These are phyloP conservation scores for Diarsia dahlii DNA, from an alignment of 2,888 invertebrate genomes.

Conservation along the genomic window DNA sequence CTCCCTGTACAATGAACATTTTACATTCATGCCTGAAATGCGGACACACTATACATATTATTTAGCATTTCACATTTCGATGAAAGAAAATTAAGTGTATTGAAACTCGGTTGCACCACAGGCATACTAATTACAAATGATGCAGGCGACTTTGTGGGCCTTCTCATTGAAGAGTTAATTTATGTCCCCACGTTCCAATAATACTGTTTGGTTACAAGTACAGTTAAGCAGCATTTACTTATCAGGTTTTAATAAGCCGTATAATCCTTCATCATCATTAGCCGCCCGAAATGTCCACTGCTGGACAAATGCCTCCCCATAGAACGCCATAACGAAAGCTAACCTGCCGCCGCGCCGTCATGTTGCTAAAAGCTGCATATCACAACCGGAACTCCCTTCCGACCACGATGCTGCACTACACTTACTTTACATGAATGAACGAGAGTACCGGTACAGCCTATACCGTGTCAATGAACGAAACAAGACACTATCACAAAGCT, in stretches of 20 bases:
- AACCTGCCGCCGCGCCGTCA: no score
- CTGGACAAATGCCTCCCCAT: no score
- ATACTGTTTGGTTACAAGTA: not conserved
- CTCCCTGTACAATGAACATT: constrained; percentile 14
- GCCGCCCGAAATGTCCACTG: no score
- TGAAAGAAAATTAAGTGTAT: not conserved
- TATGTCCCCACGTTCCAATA: not conserved
- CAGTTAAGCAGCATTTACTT: not conserved
- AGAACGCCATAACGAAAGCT: no score
- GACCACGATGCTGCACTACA: constrained; percentile 3
- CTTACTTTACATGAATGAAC: constrained; percentile 11
- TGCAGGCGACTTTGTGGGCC: not conserved
- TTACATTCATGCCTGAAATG: not conserved
- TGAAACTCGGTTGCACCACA: not conserved
- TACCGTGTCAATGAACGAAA: constrained; percentile 40
- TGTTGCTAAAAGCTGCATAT: not conserved
- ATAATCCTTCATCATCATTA: no score
- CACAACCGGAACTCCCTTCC: not conserved
- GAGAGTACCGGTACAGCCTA: constrained; percentile 5
- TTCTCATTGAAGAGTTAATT: not conserved
- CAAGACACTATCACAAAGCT: constrained; percentile 58
- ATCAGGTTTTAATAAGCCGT: not conserved
- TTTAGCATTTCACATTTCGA: not conserved
- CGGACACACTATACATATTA: not conserved
- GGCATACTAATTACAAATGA: not conserved